phyloP scores from a whole-genome alignment of 2,888 invertebrate species.

The Brenthis ino region DNA sequence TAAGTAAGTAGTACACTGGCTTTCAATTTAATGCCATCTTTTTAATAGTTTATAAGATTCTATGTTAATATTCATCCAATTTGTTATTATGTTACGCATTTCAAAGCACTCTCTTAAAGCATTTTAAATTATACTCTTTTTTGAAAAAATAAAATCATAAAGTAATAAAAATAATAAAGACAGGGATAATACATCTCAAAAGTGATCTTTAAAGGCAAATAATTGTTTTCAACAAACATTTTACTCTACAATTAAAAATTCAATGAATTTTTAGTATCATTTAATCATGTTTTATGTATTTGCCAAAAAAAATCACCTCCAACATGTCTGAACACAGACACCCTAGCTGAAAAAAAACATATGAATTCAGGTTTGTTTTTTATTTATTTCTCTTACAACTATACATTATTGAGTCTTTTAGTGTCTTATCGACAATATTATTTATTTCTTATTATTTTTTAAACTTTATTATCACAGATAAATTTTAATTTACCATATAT shows the following conservation, averaged over 20 bases:
- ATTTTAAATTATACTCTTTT: not conserved
- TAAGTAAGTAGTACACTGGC: too few species aligned
- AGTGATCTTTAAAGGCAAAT: slow-evolving; percentile 65
- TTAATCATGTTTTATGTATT: slow-evolving; percentile 31
- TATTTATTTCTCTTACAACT: slow-evolving; percentile 66
- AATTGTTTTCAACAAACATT: slow-evolving; percentile 18
- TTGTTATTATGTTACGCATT: too few species aligned
- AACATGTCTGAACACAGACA: slow-evolving; percentile 76
- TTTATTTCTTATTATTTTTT: slow-evolving; percentile 12
- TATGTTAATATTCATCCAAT: too few species aligned
- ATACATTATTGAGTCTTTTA: slow-evolving; percentile 35
- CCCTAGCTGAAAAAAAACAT: slow-evolving; percentile 77
- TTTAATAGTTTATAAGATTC: too few species aligned
- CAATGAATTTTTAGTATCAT: slow-evolving; percentile 6
- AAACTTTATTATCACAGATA: slow-evolving; percentile 48
- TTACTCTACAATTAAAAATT: not conserved
- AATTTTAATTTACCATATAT: slow-evolving; percentile 45
- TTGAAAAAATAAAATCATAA: not conserved
- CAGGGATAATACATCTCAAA: slow-evolving; percentile 73
- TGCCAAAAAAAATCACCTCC: slow-evolving; percentile 72
- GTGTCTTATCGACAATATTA: slow-evolving; percentile 21
- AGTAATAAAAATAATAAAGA: slow-evolving; percentile 21
- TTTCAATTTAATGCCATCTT: too few species aligned
- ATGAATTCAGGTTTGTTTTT: slow-evolving; percentile 48
- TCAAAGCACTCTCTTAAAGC: too few species aligned